Evolutionary conservation across 2,888 invertebrate species (phyloP), one percentile per base, ranked within the genome.

Genomic region (Saturnia pavonia): DNA sequence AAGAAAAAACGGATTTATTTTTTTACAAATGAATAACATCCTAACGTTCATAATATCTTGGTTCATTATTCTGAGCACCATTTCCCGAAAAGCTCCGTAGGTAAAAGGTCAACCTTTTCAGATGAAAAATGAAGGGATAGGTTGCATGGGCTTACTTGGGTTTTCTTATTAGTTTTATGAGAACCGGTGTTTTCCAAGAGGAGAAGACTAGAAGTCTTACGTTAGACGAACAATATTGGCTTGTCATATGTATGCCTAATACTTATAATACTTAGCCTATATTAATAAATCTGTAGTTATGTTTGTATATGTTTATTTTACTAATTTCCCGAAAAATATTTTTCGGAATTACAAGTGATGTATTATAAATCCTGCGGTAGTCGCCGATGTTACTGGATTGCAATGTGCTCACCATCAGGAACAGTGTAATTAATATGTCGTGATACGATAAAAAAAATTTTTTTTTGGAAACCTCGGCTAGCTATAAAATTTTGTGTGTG

Each of bases 91-190:
- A 69, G 43, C 69, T 72, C 67, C 71, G 73, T 70, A 72, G 72
- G 73, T 71, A 74, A 69, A 71, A 69, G 71, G 68, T 54, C 9
- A 40, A 19, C 65, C 74, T 75, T 78, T 80, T 81, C 74, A 80
- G 75, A 78, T 80, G 77, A 79, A 79, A 76, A 74, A 73, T 73
- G 71, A 72, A 34, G 75, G 68, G 75, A 76, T 75, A 75, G 72
- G 68, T 71, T 74, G 76, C 74, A 72, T 74, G 72, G 74, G 75
- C 76, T 75, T 76, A 74, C 74, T 76, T 72, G 73, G 73, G 68
- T 74, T 74, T 71, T 73, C 71, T 74, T 75, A 74, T 75, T 60
- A 76, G 73, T 74, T 73, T 76, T 72, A 76, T 75, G 74, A 69
- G 65, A 65, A 75, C 70, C 65, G 60, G 45, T 72, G 70, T 70